Evolutionary conservation across 2,113 vertebrate genomes (phyloP), one percentile per base, ranked within the genome.

Genomic region (Rostratula benghalensis): DNA sequence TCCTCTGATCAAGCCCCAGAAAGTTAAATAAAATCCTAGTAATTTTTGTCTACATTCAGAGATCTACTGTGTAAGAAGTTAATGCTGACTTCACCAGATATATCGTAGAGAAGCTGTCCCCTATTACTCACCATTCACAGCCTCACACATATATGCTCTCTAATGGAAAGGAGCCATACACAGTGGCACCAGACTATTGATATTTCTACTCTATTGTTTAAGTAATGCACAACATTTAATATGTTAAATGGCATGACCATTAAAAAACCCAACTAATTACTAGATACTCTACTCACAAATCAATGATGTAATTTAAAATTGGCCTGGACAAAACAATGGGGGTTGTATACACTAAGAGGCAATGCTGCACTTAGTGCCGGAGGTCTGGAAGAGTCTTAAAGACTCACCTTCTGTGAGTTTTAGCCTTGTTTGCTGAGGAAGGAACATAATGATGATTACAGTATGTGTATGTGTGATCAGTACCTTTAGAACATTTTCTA

Each of bases 161-260:
- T 94, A 96, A 97, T 96, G 95, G 97, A 95, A 95, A 96, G 77
- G 51, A 97, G 82, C 35, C 78, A 89, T 95, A 82, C 91, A 78
- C 35, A 65, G 56, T 93, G 92, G 96, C 93, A 97, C 96, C 95
- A 96, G 93, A 93, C 88, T 97, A 97, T 96, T 95, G 96, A 96
- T 93, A 97, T 91, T 97, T 91, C 46, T 85, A 83, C 60, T 33
- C 65, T 77, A 45, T 80, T 90, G 84, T 93, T 93, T 95, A 97
- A 95, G 84, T 95, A 96, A 96, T 96, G 87, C 51, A 69, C 77
- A 94, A 75, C 68, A 87, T 94, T 96, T 95, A 94, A 90, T 92
- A 97, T 93, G 92, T 96, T 83, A 96, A 94, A 94, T 94, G 89
- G 65, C 90, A 89, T 46, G 86, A 95, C 86, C 0, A 0, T 93